Evolutionary conservation across 2,113 vertebrate species (phyloP), one percentile per base, ranked within the genome.

Genomic region (Coryphaenoides rupestris): DNA sequence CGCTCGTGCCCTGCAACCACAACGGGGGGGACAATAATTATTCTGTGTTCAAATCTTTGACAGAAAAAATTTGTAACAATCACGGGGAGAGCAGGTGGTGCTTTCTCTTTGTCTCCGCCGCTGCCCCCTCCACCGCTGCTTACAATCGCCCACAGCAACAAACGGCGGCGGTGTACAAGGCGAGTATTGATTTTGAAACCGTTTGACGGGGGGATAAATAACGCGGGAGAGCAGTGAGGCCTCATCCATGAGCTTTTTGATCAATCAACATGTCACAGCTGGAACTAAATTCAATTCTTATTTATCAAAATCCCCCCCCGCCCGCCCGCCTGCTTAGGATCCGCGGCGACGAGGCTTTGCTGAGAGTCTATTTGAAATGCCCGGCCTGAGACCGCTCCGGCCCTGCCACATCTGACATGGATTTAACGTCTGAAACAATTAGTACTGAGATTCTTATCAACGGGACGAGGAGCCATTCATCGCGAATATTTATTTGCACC

Each of bases 261-360:
- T 99, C 95, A 96, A 98, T 99, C 95, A 96, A 93, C 90, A 90
- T 97, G 94, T 94, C 95, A 95, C 92, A 93, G 91, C 89, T 90
- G 91, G 86, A 93, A 91, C 90, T 76, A 94, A 96, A 98, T 95
- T n/a, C 93, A 93, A 98, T 99, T 96, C 95, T 95, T 96, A 95
- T 96, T 95, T 93, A 92, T 92, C 90, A 93, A 91, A 95, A 95
- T 94, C 87, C 90, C 93, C 88, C n/a, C n/a, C n/a, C n/a, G n/a
- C n/a, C n/a, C n/a, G n/a, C n/a, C n/a, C 89, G 89, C 91, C 91
- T 89, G 89, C 86, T 91, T 84, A 80, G 78, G 77, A 78, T 79
- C 76, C 82, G 77, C 75, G 63, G 80, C 82, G 78, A 58, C 47
- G 12, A 66, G 73, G 78, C 70, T 69, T 64, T 66, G 66, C 75